Evolutionary conservation across 92 coral and sea anemone species (phyloP).

Genomic region (Phenganax marumi): DNA sequence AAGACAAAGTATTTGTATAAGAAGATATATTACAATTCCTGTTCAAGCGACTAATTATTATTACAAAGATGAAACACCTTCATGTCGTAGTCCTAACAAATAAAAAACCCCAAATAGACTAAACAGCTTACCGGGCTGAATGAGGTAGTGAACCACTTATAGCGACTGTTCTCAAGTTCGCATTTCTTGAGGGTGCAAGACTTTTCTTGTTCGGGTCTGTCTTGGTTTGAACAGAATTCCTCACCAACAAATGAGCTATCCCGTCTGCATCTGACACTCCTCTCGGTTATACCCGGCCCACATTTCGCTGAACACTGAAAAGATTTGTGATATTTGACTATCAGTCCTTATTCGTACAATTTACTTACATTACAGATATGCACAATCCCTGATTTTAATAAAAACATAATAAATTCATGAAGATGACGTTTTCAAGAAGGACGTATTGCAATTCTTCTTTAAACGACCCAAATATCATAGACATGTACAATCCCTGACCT

Average conservation of each 20-base stretch:
- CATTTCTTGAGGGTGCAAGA: conserved; percentile 60
- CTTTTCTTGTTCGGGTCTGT: conserved; percentile 62
- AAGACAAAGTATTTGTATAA: too few species aligned
- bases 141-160: conserved; percentile 71
- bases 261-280: conserved; percentile 73
- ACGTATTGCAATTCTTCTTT: not conserved
- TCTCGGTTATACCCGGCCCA: conserved; percentile 65
- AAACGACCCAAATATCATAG: not conserved
- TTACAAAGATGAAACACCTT: not conserved
- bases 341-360: too few species aligned
- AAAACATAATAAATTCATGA: not conserved
- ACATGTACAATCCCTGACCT: not conserved
- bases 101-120: not conserved
- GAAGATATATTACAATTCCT: too few species aligned
- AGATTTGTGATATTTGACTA: not conserved
- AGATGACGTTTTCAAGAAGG: not conserved
- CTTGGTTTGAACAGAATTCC: conserved; percentile 65
- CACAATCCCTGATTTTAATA: too few species aligned
- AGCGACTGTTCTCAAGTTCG: conserved; percentile 46
- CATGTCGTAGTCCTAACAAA: not conserved
- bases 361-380: too few species aligned
- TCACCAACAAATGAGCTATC: conserved; percentile 58
- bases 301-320: conserved; percentile 87
- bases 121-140: conserved; percentile 75
- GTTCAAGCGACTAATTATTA: not conserved